Percentiles rank a stretch among this genome's conserved stretches.
Evolutionary conservation across 2,888 invertebrate species (phyloP).

Genomic region (Chloroclysta siterata): DNA sequence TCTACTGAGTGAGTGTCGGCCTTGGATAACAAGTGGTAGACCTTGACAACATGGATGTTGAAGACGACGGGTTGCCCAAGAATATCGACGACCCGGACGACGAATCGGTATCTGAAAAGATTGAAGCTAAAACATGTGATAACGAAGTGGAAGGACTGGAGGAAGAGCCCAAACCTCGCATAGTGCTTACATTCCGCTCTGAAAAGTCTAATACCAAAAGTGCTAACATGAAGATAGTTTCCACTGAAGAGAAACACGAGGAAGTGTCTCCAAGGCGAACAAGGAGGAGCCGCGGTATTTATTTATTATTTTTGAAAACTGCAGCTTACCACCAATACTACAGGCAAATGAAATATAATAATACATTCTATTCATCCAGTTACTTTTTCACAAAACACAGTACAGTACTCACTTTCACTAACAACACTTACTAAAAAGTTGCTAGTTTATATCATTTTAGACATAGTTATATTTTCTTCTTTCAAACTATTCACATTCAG

Average conservation of each 20-base stretch:
- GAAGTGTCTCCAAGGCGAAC: constrained; percentile 69
- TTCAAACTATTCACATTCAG: too few relatives aligned
- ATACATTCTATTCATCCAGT: too few relatives aligned
- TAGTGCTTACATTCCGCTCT: constrained; percentile 86
- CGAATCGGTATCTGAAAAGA: constrained; percentile 59
- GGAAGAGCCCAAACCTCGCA: constrained; percentile 80
- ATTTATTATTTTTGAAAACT: neutral
- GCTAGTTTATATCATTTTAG: too few relatives aligned
- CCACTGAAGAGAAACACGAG: constrained; percentile 75
- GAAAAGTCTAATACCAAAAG: constrained; percentile 84
- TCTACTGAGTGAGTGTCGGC: constrained; percentile 39
- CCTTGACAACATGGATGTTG: constrained; percentile 74
- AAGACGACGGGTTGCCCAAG: constrained; percentile 61
- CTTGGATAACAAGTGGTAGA: constrained; percentile 48
- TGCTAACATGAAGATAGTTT: constrained; percentile 81
- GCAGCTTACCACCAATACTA: neutral
- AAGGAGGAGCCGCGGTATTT: constrained; percentile 57
- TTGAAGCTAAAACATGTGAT: constrained; percentile 60
- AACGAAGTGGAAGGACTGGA: constrained; percentile 58
- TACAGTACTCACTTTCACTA: too few relatives aligned
- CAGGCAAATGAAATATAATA: too few relatives aligned
- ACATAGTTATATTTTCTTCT: too few relatives aligned
- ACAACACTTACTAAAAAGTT: too few relatives aligned
- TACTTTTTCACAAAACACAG: too few relatives aligned
- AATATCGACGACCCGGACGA: constrained; percentile 65